Conservation (phyloP, 1,140 invertebrate species). For the Diuraphis noxia region DNA sequence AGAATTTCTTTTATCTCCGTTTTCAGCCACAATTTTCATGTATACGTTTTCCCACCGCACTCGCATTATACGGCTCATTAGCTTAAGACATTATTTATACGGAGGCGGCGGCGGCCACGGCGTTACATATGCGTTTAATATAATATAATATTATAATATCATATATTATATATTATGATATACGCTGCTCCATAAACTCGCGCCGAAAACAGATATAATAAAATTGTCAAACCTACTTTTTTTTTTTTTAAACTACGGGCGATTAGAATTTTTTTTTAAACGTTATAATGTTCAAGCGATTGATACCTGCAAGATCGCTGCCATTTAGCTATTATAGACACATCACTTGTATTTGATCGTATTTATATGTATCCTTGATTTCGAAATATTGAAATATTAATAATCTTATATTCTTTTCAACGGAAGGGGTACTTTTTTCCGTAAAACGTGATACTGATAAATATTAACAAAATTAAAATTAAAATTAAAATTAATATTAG, state of each 20-base stretch:
- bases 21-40: conserved; percentile 4
- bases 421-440: no score
- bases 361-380: no score
- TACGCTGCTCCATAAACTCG: not conserved
- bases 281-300: not conserved
- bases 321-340: no score
- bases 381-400: no score
- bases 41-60: conserved; percentile 14
- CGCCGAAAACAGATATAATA: not conserved
- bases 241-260: not conserved
- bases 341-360: no score
- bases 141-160: not conserved
- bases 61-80: conserved; percentile 33
- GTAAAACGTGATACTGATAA: no score
- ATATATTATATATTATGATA: not conserved
- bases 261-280: not conserved
- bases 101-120: not conserved
- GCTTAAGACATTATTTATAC: conserved; percentile 30
- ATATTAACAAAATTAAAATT: not conserved
- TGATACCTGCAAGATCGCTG: not conserved
- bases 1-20: conserved; percentile 24
- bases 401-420: no score
- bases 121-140: not conserved
- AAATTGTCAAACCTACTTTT: not conserved
- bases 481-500: no score